These are phyloP conservation scores for Bibio marci DNA, from an alignment of 2,888 invertebrate genomes.

Conservation along the genomic window DNA sequence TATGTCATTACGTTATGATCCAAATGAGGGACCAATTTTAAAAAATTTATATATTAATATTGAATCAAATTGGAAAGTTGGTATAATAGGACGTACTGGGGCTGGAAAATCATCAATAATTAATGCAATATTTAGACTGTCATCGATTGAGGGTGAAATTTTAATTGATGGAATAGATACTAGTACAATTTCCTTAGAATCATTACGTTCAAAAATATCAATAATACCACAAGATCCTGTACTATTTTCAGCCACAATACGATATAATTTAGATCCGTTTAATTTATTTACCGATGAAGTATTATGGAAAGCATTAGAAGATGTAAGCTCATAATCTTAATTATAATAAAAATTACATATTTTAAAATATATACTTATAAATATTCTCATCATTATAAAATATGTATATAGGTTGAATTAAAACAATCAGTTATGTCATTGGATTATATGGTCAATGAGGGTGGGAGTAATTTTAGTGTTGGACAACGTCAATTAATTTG, in stretches of 20 bases:
- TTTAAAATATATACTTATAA: not conserved
- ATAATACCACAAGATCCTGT: slow-evolving; percentile 45
- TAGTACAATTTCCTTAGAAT: slow-evolving; percentile 31
- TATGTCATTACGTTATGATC: slow-evolving; percentile 34
- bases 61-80: slow-evolving; percentile 47
- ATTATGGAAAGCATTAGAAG: slow-evolving; percentile 51
- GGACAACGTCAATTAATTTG: slow-evolving; percentile 70
- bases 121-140: slow-evolving; percentile 32
- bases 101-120: slow-evolving; percentile 46
- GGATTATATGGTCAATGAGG: slow-evolving; percentile 50
- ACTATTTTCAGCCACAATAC: slow-evolving; percentile 33
- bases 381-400: too few relatives aligned
- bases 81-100: slow-evolving; percentile 41
- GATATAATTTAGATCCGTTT: slow-evolving; percentile 57
- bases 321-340: too few relatives aligned
- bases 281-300: slow-evolving; percentile 41
- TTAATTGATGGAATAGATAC: slow-evolving; percentile 34
- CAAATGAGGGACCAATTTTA: slow-evolving; percentile 40
- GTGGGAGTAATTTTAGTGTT: slow-evolving; percentile 51
- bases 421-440: slow-evolving; percentile 48
- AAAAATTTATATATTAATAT: slow-evolving; percentile 46
- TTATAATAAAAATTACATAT: slow-evolving; percentile 16
- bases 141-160: slow-evolving; percentile 32
- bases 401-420: slow-evolving; percentile 36
- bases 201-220: slow-evolving; percentile 36